Evolutionary conservation across 2,797 vertebrate genomes (phyloP).

Genomic region (Macroramphosus scolopax): DNA sequence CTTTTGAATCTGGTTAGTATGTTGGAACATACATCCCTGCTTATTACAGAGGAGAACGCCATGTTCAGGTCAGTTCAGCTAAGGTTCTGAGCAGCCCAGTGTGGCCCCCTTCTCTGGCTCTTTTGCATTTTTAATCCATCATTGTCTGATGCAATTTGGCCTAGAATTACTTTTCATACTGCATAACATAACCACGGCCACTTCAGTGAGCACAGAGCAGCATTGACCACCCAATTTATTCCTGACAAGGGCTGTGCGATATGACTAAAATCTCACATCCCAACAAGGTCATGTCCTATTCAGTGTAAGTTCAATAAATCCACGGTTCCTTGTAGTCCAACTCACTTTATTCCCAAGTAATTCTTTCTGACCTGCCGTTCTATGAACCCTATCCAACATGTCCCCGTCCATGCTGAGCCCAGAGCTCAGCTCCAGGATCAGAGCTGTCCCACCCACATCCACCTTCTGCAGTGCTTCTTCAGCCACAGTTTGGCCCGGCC

Average conservation of each 20-base stretch:
- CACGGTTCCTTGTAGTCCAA: too few relatives aligned
- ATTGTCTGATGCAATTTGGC: conserved; percentile 46
- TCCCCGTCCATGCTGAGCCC: conserved; percentile 4
- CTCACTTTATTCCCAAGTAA: too few relatives aligned
- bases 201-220: conserved; percentile 22
- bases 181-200: conserved; percentile 46
- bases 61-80: background rate
- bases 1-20: conserved; percentile 31
- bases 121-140: conserved; percentile 54
- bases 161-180: conserved; percentile 35
- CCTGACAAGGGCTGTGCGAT: background rate
- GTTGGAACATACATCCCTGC: conserved; percentile 31
- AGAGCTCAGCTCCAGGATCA: conserved; percentile 10
- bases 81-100: conserved; percentile 26
- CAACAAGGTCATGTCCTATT: too few relatives aligned
- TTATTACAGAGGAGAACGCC: background rate
- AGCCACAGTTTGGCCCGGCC: conserved; percentile 22
- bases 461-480: conserved; percentile 14
- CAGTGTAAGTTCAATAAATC: too few relatives aligned
- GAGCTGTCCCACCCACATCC: background rate
- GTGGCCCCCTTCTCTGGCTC: conserved; percentile 20
- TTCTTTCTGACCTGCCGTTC: too few relatives aligned
- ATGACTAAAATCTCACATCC: background rate
- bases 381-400: too few relatives aligned
- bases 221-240: conserved; percentile 28